Conservation (phyloP, 2,797 vertebrate genomes). For the Cyprinella venusta region DNA sequence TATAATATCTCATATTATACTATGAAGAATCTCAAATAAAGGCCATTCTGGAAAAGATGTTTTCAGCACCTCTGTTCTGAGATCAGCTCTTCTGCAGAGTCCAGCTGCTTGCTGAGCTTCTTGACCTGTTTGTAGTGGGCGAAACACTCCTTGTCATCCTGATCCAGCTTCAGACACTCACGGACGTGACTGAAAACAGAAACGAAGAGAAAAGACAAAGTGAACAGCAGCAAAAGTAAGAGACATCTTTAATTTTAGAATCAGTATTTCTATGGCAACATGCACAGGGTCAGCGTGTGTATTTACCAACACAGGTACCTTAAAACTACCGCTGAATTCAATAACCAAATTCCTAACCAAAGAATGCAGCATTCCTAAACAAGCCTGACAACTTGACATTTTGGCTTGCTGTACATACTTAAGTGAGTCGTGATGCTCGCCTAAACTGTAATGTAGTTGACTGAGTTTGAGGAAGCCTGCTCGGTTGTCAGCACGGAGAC, state of each 20-base stretch:
- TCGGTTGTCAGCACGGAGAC: conserved; percentile 84
- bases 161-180: conserved; percentile 86
- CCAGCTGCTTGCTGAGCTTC: conserved; percentile 85
- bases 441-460: conserved; percentile 81
- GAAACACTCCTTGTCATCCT: conserved; percentile 86
- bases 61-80: conserved; percentile 73
- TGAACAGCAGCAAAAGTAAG: background rate
- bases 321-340: background rate
- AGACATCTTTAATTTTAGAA: background rate
- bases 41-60: background rate
- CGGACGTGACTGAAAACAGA: conserved; percentile 75
- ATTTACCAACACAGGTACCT: too few species aligned
- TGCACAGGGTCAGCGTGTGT: too few species aligned
- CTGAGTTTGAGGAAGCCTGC: conserved; percentile 84
- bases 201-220: background rate
- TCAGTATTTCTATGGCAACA: background rate
- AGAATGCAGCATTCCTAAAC: background rate
- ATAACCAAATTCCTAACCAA: background rate
- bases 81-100: conserved; percentile 80
- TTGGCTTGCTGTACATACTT: conserved; percentile 65
- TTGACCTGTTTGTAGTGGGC: conserved; percentile 86
- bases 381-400: background rate
- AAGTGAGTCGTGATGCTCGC: conserved; percentile 82
- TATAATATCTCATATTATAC: background rate
- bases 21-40: background rate